Evolutionary conservation across 2,888 invertebrate species (phyloP), one percentile per base, ranked within the genome.

Genomic region (Sminthurinus aureus): DNA sequence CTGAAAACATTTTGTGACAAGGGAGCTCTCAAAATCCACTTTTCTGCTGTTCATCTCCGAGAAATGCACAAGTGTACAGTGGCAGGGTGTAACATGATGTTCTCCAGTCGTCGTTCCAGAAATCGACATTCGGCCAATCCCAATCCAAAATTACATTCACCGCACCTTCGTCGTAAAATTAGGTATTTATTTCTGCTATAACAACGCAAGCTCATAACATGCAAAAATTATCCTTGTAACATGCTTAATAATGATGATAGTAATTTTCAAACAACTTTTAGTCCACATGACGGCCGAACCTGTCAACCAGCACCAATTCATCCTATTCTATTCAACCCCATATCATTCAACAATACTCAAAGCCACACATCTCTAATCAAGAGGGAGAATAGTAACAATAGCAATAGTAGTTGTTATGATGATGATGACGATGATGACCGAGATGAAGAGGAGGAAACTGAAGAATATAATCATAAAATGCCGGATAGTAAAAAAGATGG

Each of bases 1-100:
- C 92, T 98, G 85, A 99, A 99, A 92, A 99, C 99, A 20, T 99
- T 99, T 92, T 99, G 99, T 92, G 99, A 99, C 92, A 99, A 99
- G 92, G 99, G 99, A 85, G 99, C 99, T 0, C 92, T 99, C 38
- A 99, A 99, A 91, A 99, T 99, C 11, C 99, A 99, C 91, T 99
- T 98, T 90, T 98, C 98, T 79, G 99, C 99, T 0, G 99, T 99
- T 13, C 99, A 99, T 90, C 91, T 99, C 85, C 94, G 98, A 69
- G 99, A 99, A 92, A 99, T 99, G 99, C 99, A 99, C 91, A 97
- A 97, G 91, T 99, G 99, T 90, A 98, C 99, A 0, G 98, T 99
- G 0, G 97, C 97, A 90, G 98, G 98, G 0, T 99, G 99, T 91
- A 98, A 96, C 90, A 98, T 98, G 97, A 98, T 98, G 97, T 99